phyloP scores from a whole-genome alignment of 2,113 vertebrate species.

The Hypanus sabinus region DNA sequence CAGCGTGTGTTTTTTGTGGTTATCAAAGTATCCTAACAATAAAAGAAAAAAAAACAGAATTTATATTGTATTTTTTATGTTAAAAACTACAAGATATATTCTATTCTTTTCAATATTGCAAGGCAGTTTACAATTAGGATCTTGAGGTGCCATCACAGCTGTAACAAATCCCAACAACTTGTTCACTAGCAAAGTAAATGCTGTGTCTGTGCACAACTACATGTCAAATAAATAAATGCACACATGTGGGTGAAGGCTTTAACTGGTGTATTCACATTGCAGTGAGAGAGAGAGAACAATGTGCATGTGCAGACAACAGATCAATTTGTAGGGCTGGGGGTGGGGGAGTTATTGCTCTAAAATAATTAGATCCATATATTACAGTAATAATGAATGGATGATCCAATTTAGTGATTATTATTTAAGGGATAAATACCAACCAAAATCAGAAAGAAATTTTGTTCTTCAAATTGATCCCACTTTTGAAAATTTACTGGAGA shows the following conservation, averaged over 20 bases:
- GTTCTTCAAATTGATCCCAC: background rate
- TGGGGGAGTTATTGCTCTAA: no score
- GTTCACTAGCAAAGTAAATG: background rate
- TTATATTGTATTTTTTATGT: background rate
- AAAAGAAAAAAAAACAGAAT: background rate
- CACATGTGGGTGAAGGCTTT: no score
- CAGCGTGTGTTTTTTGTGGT: background rate
- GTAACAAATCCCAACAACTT: background rate
- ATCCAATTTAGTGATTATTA: background rate
- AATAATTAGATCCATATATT: no score
- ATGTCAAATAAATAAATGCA: no score
- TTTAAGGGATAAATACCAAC: background rate
- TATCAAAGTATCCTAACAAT: background rate
- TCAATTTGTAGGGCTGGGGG: no score
- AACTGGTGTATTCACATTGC: no score
- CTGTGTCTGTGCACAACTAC: no score
- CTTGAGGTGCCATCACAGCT: no score
- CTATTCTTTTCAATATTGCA: no score
- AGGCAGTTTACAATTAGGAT: no score
- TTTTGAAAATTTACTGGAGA: background rate
- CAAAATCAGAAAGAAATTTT: background rate
- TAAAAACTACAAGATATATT: background rate
- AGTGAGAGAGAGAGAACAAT: no score
- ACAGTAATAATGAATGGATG: background rate
- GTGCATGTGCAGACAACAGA: no score